These are phyloP conservation scores for Pseudorasbora parva DNA, from an alignment of 2,113 vertebrate genomes.

Conservation along the genomic window DNA sequence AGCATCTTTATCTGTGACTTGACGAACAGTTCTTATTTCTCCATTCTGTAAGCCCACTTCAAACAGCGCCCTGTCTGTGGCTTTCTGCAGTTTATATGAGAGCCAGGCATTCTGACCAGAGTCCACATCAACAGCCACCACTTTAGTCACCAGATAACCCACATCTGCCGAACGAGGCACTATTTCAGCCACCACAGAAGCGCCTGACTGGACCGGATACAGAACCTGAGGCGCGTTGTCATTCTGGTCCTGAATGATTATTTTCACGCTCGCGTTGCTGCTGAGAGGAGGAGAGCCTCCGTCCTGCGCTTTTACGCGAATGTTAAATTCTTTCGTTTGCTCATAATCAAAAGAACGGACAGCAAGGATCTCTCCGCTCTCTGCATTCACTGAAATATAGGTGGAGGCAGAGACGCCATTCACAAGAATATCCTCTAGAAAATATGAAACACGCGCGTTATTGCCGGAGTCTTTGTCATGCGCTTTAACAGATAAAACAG, in stretches of 20 bases:
- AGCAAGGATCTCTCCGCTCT: constrained; percentile 70
- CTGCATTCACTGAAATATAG: constrained; percentile 75
- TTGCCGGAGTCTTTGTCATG: constrained; percentile 69
- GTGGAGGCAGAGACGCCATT: constrained; percentile 62
- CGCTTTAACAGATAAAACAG: constrained; percentile 50
- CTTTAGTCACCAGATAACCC: no score
- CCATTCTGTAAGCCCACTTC: no score
- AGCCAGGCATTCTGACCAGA: no score
- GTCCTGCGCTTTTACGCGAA: constrained; percentile 32
- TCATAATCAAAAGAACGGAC: constrained; percentile 78
- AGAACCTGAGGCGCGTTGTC: constrained; percentile 15
- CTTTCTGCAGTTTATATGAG: no score
- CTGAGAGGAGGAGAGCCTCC: constrained; percentile 42
- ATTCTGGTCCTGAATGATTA: constrained; percentile 42
- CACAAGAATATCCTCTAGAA: constrained; percentile 67
- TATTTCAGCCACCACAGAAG: no score
- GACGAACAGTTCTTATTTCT: no score
- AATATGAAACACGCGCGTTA: constrained; percentile 74
- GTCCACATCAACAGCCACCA: no score
- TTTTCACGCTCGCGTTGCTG: constrained; percentile 35
- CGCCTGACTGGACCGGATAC: no score
- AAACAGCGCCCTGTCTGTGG: no score
- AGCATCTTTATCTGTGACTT: no score
- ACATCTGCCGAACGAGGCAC: no score
- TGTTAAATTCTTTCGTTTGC: constrained; percentile 55